phyloP scores from a whole-genome alignment of 2,797 vertebrate genomes.

The Sphenopsis melanotis region DNA sequence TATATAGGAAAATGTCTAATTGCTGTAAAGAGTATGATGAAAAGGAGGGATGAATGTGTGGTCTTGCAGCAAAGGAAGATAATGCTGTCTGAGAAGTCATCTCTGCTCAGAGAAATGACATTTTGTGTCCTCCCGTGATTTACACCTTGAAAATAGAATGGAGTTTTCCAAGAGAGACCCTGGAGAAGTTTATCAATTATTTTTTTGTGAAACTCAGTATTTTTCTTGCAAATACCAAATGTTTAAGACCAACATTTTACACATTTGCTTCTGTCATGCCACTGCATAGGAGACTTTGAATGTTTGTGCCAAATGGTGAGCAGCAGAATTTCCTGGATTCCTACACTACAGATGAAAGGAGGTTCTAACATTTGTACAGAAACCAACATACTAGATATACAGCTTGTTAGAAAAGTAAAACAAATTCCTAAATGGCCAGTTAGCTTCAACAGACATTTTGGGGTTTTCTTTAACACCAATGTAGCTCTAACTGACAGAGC shows the following conservation, averaged over 20 bases:
- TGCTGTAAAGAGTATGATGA: slow-evolving; percentile 38
- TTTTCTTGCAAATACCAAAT: background rate
- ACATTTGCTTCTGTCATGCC: background rate
- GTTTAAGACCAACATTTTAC: background rate
- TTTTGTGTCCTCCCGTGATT: background rate
- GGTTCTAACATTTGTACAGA: background rate
- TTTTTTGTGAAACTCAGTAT: background rate
- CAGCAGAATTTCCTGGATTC: background rate
- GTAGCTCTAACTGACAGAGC: background rate
- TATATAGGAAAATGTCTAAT: slow-evolving; percentile 51
- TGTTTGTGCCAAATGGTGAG: background rate
- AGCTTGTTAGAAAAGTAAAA: background rate
- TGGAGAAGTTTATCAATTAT: background rate
- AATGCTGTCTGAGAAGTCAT: slow-evolving; percentile 7
- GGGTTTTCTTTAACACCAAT: background rate
- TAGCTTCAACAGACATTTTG: background rate
- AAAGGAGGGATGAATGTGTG: slow-evolving; percentile 25
- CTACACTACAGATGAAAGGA: background rate
- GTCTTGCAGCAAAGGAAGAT: background rate
- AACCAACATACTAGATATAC: background rate
- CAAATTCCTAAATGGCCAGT: background rate
- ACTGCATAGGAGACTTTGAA: background rate
- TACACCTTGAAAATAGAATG: background rate
- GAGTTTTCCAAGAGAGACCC: background rate
- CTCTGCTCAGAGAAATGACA: background rate